Percentiles rank a stretch among this genome's conserved stretches.
phyloP scores from a whole-genome alignment of 2,797 vertebrate species.

The Falco biarmicus region DNA sequence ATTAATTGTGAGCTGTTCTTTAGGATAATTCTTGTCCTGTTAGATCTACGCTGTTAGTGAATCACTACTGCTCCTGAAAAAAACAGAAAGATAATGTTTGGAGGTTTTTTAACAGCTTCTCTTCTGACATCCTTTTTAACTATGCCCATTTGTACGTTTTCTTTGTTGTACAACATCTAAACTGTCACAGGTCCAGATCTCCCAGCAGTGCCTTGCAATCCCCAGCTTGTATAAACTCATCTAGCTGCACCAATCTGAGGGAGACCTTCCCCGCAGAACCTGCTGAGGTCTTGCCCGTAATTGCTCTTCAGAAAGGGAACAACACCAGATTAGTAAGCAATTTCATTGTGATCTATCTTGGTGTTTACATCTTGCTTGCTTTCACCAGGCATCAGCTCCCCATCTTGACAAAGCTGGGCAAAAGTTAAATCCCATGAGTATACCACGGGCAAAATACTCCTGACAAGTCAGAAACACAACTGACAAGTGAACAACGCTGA shows the following conservation, averaged over 20 bases:
- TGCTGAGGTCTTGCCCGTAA: neutral
- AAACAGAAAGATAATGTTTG: neutral
- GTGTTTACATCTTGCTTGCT: neutral
- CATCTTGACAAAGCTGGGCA: neutral
- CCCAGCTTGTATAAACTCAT: neutral
- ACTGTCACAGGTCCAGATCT: neutral
- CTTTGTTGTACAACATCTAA: neutral
- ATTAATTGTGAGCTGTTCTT: no score
- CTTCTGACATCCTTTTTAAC: neutral
- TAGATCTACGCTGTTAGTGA: conserved; percentile 7
- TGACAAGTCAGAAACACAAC: neutral
- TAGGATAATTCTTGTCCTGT: neutral
- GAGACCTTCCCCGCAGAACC: neutral
- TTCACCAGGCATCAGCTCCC: neutral
- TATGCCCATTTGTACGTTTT: neutral
- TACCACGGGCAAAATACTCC: neutral
- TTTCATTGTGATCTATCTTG: neutral
- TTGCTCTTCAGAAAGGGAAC: neutral
- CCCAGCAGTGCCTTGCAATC: neutral
- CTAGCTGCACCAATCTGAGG: neutral
- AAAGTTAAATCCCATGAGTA: neutral
- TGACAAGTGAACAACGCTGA: no score
- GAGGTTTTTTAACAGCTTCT: neutral
- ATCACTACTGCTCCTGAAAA: neutral
- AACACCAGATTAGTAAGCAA: neutral